Evolutionary conservation across 2,888 invertebrate species (phyloP).

Genomic region (Labia minor): DNA sequence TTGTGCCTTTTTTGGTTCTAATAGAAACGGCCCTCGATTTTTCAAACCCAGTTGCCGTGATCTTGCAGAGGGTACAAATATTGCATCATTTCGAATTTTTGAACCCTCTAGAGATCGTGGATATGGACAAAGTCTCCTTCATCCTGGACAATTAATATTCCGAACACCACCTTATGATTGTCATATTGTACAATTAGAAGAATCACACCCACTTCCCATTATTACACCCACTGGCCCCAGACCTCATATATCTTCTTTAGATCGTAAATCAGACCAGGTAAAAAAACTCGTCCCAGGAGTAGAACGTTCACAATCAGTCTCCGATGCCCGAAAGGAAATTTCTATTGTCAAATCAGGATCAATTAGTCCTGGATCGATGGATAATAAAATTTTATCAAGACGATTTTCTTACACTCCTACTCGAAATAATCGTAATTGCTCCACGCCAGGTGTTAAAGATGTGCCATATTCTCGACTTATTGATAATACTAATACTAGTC

Average conservation of each 20-base stretch:
- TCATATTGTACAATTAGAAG: slow-evolving; percentile 64
- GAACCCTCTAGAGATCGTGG: slow-evolving; percentile 73
- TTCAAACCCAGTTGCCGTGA: slow-evolving; percentile 76
- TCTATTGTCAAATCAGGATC: neutral
- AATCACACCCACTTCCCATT: slow-evolving; percentile 34
- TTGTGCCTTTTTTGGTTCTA: slow-evolving; percentile 86
- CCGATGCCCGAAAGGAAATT: neutral
- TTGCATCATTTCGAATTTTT: slow-evolving; percentile 68
- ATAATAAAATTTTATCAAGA: neutral
- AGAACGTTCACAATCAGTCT: slow-evolving; percentile 17
- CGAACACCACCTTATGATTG: slow-evolving; percentile 80
- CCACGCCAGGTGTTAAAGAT: slow-evolving; percentile 42
- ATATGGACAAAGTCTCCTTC: slow-evolving; percentile 87
- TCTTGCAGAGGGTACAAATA: slow-evolving; percentile 68
- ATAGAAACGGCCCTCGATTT: slow-evolving; percentile 78
- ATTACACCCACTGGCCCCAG: slow-evolving; percentile 17
- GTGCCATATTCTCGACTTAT: slow-evolving; percentile 72
- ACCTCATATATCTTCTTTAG: neutral
- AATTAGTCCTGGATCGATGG: slow-evolving; percentile 3
- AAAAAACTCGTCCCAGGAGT: slow-evolving; percentile 20
- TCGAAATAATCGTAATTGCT: neutral
- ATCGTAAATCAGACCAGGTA: neutral
- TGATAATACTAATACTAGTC: slow-evolving; percentile 53
- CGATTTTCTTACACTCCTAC: neutral
- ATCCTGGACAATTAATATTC: slow-evolving; percentile 75